Base-by-base conservation (phyloP, 2,113 vertebrate genomes). In the Sapajus apella region DNA sequence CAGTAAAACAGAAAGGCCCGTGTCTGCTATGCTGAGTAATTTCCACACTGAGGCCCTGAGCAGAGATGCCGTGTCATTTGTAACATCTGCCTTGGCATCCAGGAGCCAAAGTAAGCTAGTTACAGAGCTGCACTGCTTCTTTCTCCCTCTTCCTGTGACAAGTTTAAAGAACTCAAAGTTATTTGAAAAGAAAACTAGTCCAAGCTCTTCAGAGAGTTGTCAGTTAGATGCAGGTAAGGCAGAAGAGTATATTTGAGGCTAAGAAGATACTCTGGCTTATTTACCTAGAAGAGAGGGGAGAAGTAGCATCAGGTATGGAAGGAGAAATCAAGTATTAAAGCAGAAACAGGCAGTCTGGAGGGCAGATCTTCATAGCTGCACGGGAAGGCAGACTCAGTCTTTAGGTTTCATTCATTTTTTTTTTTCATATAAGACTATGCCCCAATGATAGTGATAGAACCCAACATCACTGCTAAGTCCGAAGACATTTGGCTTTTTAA, bases 81-180 rank as follows among this genome's bases (percentile, higher is more conserved):
- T 98, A 98, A 98, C 98, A 98, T 98, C 98, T 99, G 98, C 93
- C 93, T 97, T 97, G 96, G 91, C 97, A 98, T 97, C 64, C 0
- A 77, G 95, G 95, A 98, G 97, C 98, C 98, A 99, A 98, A 98
- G 97, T 97, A 98, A 98, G 96, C 98, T 98, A 98, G 97, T 98
- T 98, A 98, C 95, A 97, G 98, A 98, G 97, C 97, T 97, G 88
- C 37, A 40, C 75, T 35, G 87, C 45, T 85, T 95, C 79, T 81
- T 97, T 97, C 70, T 89, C 76, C 76, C 47, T 82, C 72, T 50
- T 77, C 86, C 52, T 61, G n/a, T 82, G 87, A 96, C 85, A 97
- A 45, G 43, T 72, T 58, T 82, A 64, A 95, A 91, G 45, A n/a
- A 87, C 45, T 95, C 47, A 0, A 87, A 72, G 84, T 84, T 95